These are phyloP conservation scores for Wiebesia pumilae DNA, from an alignment of 1,140 invertebrate species.

Conservation along the genomic window DNA sequence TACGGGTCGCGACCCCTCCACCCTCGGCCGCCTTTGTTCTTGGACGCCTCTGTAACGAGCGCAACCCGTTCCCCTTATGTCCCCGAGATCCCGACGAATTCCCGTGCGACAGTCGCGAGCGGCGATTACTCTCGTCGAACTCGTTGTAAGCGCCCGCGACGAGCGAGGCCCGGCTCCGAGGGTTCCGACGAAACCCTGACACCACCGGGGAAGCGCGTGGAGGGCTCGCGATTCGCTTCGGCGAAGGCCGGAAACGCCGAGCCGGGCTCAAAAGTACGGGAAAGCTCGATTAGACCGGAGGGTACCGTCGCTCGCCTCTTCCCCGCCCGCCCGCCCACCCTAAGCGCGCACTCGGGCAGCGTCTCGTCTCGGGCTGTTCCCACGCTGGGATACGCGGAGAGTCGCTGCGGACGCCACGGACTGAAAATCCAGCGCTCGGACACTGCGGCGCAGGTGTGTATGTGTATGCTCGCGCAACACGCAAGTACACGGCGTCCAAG, in stretches of 20 bases:
- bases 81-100: too few species aligned
- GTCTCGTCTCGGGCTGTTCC: slow-evolving; percentile 29
- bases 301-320: not conserved
- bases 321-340: not conserved
- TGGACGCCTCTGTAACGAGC: too few species aligned
- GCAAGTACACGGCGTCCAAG: not conserved
- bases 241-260: not conserved
- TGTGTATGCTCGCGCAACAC: not conserved
- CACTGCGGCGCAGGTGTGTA: not conserved
- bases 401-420: not conserved
- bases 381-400: slow-evolving; percentile 21
- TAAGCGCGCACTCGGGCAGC: not conserved
- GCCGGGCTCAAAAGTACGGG: not conserved
- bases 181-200: too few species aligned
- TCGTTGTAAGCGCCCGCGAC: too few species aligned
- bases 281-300: slow-evolving; percentile 11
- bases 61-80: too few species aligned
- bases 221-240: too few species aligned
- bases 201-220: too few species aligned
- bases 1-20: not conserved
- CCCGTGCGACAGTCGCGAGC: too few species aligned
- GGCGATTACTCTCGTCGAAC: too few species aligned
- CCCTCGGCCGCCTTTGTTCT: not conserved
- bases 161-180: too few species aligned
- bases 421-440: slow-evolving; percentile 19